A percentile compares a stretch with the other conserved stretches of the same genome.
These are phyloP conservation scores for Trachelus stipa DNA, from an alignment of 2,888 invertebrate species.

Conservation along the genomic window DNA sequence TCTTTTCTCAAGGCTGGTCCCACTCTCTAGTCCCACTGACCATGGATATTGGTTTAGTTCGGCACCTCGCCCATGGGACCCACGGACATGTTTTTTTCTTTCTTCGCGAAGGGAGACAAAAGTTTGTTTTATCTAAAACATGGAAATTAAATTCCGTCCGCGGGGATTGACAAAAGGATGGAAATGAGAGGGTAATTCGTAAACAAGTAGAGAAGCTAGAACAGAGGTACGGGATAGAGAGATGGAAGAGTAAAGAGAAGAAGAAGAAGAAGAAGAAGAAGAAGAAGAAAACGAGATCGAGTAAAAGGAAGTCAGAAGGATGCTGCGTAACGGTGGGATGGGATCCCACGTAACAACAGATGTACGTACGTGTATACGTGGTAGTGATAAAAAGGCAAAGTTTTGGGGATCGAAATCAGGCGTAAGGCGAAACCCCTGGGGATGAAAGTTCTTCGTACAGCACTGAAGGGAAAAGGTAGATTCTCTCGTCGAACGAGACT, in stretches of 20 bases:
- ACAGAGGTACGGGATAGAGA: constrained; percentile 17
- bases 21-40: too few species aligned
- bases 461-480: constrained; percentile 24
- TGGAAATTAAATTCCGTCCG: constrained; percentile 39
- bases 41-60: too few species aligned
- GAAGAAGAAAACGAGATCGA: constrained; percentile 26
- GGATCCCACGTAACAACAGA: constrained; percentile 1
- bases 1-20: too few species aligned
- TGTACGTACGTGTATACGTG: constrained; percentile 1
- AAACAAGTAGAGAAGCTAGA: constrained; percentile 50
- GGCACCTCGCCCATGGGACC: too few species aligned
- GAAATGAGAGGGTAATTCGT: constrained; percentile 59
- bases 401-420: constrained; percentile 57
- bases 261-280: constrained; percentile 21
- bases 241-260: constrained; percentile 4
- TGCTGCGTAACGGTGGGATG: constrained; percentile 19
- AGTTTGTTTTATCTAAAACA: constrained; percentile 28
- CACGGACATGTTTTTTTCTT: background rate
- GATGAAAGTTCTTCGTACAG: constrained; percentile 48
- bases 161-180: constrained; percentile 52
- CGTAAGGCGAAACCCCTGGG: constrained; percentile 51
- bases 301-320: constrained; percentile 17
- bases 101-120: constrained; percentile 15
- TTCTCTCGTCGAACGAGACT: constrained; percentile 42
- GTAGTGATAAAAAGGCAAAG: constrained; percentile 42